Base-by-base conservation (phyloP, 2,888 invertebrate genomes). In the Sclerodermus sp. region DNA sequence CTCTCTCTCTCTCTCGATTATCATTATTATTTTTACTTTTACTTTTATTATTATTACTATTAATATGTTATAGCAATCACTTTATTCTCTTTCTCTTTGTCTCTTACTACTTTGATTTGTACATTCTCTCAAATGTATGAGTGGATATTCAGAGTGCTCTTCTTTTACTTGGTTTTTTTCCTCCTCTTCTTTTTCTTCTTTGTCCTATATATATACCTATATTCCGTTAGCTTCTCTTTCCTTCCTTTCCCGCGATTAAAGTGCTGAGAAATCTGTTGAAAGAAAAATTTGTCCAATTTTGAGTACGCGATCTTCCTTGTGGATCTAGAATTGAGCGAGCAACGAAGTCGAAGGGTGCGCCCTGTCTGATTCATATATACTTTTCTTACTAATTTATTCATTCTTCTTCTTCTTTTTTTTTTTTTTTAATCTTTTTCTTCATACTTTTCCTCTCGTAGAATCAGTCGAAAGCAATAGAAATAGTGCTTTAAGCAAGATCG, bases 81-180 rank as follows among this genome's bases (percentile, higher is more conserved):
- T 47, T 45, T 49, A 37, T 49, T 53, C 49, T 50, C 44, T 53
- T 50, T 58, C 47, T 34, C 44, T 36, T 23, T 42, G 47, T 68
- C 60, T 64, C 58, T 65, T 62, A 63, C 60, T 66, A 64, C 65
- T 70, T 70, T 70, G 68, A 74, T 77, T 77, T 77, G 77, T 77
- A 76, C 77, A 74, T 71, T 72, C 66, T 71, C 68, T 61, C 69
- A 70, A 73, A 69, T 66, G 67, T 70, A 70, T 73, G 70, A 70
- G 67, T 69, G 69, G 63, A 62, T 59, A 44, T 48, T 46, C 57
- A 14, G 23, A 23, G 23, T 23, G 23, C 29, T 52, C 51, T 43
- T 37, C 41, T 46, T 46, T 52, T 47, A 29, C 29, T 48, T 54
- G 17, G 49, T 45, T 45, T 52, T 49, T 40, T 53, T 45, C 45